phyloP scores from a whole-genome alignment of 1,140 invertebrate species.

The Caenorhabditis latens region DNA sequence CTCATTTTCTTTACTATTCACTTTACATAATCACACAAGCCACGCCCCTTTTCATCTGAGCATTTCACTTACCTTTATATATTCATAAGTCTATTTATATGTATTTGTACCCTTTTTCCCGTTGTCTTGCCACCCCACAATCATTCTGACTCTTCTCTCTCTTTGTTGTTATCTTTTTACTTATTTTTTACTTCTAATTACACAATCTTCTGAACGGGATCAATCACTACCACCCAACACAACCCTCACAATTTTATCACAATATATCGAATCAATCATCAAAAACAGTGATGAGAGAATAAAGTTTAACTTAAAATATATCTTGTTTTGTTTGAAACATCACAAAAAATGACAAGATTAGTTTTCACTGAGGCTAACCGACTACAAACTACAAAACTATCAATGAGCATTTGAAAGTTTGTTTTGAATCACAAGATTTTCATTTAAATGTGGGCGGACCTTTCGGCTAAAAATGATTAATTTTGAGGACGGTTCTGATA shows the following conservation, averaged over 20 bases:
- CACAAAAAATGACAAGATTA: no score
- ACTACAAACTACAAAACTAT: no score
- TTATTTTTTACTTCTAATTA: background rate
- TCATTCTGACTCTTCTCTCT: background rate
- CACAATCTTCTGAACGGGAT: background rate
- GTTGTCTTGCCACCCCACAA: background rate
- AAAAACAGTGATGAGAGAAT: background rate
- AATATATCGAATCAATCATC: background rate
- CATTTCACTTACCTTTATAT: conserved; percentile 11
- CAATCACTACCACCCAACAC: background rate
- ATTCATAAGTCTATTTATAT: background rate
- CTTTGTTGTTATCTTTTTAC: background rate
- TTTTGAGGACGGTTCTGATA: no score
- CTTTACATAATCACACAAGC: background rate
- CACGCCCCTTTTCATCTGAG: background rate
- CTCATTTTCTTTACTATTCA: background rate
- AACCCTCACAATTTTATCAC: background rate
- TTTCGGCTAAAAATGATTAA: no score
- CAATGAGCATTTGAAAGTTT: no score
- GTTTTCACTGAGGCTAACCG: no score
- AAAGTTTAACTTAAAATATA: background rate
- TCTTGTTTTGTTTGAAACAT: background rate
- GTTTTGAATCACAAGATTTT: no score
- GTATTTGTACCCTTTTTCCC: background rate
- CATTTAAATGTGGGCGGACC: no score